These are phyloP conservation scores for Xanthia icteritia DNA, from an alignment of 2,888 invertebrate species.

Conservation along the genomic window DNA sequence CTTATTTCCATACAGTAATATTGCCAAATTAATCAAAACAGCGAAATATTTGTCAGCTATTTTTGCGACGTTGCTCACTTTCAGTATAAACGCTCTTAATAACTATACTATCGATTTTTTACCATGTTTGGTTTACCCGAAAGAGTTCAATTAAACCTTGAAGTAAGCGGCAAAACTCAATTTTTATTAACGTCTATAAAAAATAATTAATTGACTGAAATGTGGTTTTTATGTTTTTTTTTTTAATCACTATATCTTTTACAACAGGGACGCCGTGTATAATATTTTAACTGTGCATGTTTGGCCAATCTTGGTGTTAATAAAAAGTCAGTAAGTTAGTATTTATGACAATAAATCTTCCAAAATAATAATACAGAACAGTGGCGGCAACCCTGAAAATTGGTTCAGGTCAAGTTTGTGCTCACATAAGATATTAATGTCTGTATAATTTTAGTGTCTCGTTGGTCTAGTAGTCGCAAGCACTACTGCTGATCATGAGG, in stretches of 20 bases:
- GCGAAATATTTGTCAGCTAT: too few relatives aligned
- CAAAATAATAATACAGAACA: background rate
- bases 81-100: too few relatives aligned
- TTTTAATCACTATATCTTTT: constrained; percentile 7
- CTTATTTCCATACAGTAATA: too few relatives aligned
- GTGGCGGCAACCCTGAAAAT: constrained; percentile 34
- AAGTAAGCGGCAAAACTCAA: constrained; percentile 2
- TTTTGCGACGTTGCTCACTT: too few relatives aligned
- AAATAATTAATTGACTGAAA: constrained; percentile 25
- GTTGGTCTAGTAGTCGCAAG: too few relatives aligned
- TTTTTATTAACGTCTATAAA: constrained; percentile 31
- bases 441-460: background rate
- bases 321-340: background rate
- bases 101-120: background rate
- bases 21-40: too few relatives aligned
- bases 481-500: background rate
- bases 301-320: constrained; percentile 4
- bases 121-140: constrained; percentile 11
- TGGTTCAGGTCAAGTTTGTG: background rate
- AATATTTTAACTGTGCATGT: constrained; percentile 16
- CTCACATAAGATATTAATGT: background rate
- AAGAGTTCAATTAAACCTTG: constrained; percentile 40
- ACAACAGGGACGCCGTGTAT: background rate
- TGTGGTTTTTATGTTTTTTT: constrained; percentile 49
- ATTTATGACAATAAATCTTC: background rate